Evolutionary conservation across 2,797 vertebrate species (phyloP).

Genomic region (Neostethus bicornis): DNA sequence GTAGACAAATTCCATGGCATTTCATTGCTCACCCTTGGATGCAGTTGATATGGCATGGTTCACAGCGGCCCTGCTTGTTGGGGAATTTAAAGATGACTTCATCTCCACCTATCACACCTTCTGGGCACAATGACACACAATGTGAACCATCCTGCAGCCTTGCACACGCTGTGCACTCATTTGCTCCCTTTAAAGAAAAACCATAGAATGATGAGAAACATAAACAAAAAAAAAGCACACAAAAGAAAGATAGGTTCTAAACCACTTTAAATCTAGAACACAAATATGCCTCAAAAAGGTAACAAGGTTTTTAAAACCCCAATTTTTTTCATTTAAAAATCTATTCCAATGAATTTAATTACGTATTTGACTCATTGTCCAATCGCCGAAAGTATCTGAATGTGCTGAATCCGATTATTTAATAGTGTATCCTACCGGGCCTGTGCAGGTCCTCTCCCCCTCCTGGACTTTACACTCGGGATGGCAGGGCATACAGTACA

Average conservation of each 20-base stretch:
- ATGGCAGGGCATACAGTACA: slow-evolving; percentile 90
- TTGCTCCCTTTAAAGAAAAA: slow-evolving; percentile 81
- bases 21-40: slow-evolving; percentile 83
- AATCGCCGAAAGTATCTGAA: neutral
- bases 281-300: slow-evolving; percentile 26
- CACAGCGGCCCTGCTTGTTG: slow-evolving; percentile 80
- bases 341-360: too few species aligned
- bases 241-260: neutral
- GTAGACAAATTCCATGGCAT: too few species aligned
- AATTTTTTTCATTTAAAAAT: neutral
- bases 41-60: slow-evolving; percentile 90
- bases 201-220: too few species aligned
- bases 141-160: slow-evolving; percentile 88
- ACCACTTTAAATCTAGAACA: neutral
- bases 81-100: slow-evolving; percentile 91
- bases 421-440: slow-evolving; percentile 83
- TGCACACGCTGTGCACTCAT: slow-evolving; percentile 85
- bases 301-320: slow-evolving; percentile 15
- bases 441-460: slow-evolving; percentile 83
- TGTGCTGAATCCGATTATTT: too few species aligned
- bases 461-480: slow-evolving; percentile 86
- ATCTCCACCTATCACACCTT: slow-evolving; percentile 87
- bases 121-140: slow-evolving; percentile 89
- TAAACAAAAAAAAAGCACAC: too few species aligned
- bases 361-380: slow-evolving; percentile 4